Percentiles rank a stretch among this genome's conserved stretches.
Conservation (phyloP, 2,113 vertebrate species). For the Pithys albifrons region DNA sequence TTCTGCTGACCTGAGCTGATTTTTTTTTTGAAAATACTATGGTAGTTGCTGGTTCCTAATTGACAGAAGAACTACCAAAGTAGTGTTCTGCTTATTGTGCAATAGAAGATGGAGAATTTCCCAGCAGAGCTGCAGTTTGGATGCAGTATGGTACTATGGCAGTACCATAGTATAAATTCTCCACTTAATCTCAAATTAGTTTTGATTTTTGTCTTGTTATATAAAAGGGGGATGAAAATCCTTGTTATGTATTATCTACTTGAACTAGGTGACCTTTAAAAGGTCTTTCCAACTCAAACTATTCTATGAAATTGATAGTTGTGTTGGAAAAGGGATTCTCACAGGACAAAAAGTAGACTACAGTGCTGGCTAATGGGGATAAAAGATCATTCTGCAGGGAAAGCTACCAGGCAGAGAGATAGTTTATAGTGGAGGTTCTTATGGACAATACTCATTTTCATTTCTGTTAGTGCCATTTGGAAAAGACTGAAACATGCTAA, state of each 20-base stretch:
- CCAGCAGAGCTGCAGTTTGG: background rate
- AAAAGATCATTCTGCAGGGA: background rate
- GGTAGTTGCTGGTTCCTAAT: background rate
- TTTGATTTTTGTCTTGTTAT: background rate
- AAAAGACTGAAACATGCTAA: background rate
- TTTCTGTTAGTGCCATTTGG: background rate
- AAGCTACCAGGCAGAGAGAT: background rate
- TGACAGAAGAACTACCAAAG: background rate
- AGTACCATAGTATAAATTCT: background rate
- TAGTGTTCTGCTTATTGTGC: background rate
- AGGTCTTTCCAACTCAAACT: background rate
- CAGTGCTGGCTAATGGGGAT: background rate
- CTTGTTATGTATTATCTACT: background rate
- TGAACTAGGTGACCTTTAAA: background rate
- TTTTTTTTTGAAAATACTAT: background rate
- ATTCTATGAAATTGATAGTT: background rate
- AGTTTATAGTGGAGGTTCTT: background rate
- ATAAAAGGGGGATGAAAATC: background rate
- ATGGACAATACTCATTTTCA: background rate
- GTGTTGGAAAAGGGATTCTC: background rate
- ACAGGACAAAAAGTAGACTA: background rate
- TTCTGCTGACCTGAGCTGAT: background rate
- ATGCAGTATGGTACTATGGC: background rate
- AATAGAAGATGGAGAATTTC: background rate
- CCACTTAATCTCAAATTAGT: background rate